A percentile compares a stretch with the other conserved stretches of the same genome.
Conservation (phyloP, 2,797 vertebrate genomes). For the Hozukius guyotensis region DNA sequence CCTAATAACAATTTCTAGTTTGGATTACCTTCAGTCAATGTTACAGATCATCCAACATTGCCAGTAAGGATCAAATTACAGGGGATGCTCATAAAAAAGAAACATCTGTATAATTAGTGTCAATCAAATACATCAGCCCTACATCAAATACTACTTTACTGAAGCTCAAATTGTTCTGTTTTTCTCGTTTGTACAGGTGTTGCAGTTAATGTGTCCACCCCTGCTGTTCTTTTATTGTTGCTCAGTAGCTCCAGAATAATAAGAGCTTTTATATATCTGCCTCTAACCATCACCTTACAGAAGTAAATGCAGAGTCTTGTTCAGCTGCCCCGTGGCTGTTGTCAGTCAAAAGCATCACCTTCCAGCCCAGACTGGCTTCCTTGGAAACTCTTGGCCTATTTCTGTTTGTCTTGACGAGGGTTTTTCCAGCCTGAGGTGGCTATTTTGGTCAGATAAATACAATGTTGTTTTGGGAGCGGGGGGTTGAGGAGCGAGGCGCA, state of each 20-base stretch:
- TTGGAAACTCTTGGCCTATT: slow-evolving; percentile 77
- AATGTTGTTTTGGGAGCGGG: slow-evolving; percentile 77
- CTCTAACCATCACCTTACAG: slow-evolving; percentile 31
- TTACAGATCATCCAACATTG: background rate
- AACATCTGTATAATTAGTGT: background rate
- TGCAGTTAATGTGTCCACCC: background rate
- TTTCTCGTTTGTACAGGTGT: slow-evolving; percentile 8
- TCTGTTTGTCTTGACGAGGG: slow-evolving; percentile 76
- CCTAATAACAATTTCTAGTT: background rate
- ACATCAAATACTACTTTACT: background rate
- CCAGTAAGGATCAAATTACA: background rate
- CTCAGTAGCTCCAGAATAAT: slow-evolving; percentile 18
- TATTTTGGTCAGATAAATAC: slow-evolving; percentile 86
- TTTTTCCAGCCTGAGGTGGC: slow-evolving; percentile 83
- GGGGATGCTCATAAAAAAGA: background rate
- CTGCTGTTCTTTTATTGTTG: background rate
- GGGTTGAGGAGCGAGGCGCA: slow-evolving; percentile 62
- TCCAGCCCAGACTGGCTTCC: slow-evolving; percentile 69
- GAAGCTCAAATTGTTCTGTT: slow-evolving; percentile 16
- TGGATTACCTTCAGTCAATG: background rate
- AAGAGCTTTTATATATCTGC: slow-evolving; percentile 34
- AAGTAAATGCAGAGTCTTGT: slow-evolving; percentile 39
- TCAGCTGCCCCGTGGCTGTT: slow-evolving; percentile 51
- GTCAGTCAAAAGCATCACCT: slow-evolving; percentile 71
- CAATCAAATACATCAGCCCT: background rate